Percentiles rank a stretch among this genome's conserved stretches.
These are phyloP conservation scores for Phylloscopus trochiloides DNA, from an alignment of 2,113 vertebrate genomes.

Conservation along the genomic window DNA sequence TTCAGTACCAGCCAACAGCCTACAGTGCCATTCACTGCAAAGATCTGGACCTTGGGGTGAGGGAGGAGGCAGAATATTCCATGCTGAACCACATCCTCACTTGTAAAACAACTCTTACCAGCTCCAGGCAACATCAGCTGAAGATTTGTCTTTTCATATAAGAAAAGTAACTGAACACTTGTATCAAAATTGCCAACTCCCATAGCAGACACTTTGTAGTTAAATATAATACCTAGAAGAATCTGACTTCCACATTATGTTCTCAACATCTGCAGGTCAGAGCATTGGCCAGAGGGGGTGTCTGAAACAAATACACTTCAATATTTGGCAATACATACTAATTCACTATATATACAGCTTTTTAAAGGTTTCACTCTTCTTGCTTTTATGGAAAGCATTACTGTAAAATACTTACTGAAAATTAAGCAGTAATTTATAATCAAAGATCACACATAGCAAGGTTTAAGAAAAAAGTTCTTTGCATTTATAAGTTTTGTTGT, in stretches of 20 bases:
- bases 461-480: background rate
- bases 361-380: background rate
- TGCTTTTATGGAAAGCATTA: background rate
- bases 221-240: background rate
- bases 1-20: background rate
- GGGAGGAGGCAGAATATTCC: background rate
- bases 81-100: background rate
- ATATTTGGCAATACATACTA: background rate
- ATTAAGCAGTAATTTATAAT: background rate
- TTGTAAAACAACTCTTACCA: background rate
- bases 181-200: background rate
- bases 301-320: background rate
- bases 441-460: background rate
- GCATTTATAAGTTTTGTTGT: background rate
- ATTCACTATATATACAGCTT: background rate
- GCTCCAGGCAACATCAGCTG: background rate
- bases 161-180: background rate
- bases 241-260: background rate
- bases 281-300: background rate
- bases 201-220: background rate
- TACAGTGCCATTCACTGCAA: background rate
- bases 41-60: background rate
- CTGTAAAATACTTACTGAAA: background rate
- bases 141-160: background rate
- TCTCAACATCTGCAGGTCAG: background rate